Base-by-base conservation (phyloP, 64 coral and sea anemone species). In the Actinia tenebrosa region DNA sequence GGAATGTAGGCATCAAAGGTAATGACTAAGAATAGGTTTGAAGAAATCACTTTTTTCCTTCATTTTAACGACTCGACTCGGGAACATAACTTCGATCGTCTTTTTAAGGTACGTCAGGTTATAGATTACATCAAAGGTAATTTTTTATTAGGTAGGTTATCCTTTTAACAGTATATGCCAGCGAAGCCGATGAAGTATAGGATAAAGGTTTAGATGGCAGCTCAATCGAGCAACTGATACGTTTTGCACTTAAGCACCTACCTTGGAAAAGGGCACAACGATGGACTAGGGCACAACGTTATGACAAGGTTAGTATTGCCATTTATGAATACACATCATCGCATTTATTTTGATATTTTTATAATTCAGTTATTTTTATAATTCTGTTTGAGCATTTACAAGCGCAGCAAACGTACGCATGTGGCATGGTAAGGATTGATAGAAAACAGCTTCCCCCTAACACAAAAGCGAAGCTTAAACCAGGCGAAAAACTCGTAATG, bases 121-220 rank as follows among this genome's bases (percentile, higher is more conserved):
- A 53, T 94, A 53, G 47, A 27, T 37, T 19, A 52, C 58, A 78
- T 94, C 80, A 47, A 87, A 18, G n/a, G 61, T 47, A 94, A 93
- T 20, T 45, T 79, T 77, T 56, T 86, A 37, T 37, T 19, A 91
- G 84, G 89, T 18, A 75, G 27, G 27, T 83, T 86, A 47, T 86
- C 68, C 20, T 87, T 84, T 52, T 37, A 52, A 9, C 83, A 91
- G 53, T 91, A 91, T 47, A 44, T 91, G 60, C 89, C 89, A 20
- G 79, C 88, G 4, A 89, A 89, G 44, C 88, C 88, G 17, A 89
- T 80, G 42, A 89, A 89, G 47, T 91, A 86, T 23, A 56, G 89
- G 7, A 91, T 90, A 30, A 91, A 91, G 80, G 83, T 91, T 54
- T 91, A 68, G 89, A 91, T 91, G 89, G 82, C 83, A 10, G 89